Evolutionary conservation across 2,113 vertebrate genomes (phyloP).

Genomic region (Megalops atlanticus): DNA sequence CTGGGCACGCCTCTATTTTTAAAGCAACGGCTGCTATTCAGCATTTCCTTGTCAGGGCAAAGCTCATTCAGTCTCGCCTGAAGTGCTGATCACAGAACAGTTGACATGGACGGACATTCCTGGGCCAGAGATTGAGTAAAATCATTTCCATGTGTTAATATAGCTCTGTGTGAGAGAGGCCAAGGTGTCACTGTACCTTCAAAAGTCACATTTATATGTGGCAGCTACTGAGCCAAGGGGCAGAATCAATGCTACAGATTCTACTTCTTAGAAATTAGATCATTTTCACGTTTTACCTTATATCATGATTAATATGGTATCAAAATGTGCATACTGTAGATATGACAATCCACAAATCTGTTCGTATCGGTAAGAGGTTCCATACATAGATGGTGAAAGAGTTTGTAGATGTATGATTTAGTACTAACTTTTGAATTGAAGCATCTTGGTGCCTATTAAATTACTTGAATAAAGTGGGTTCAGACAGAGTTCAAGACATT

Average conservation of each 20-base stretch:
- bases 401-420: background rate
- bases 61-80: too few relatives aligned
- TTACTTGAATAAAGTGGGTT: slow-evolving; percentile 15
- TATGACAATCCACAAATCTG: too few relatives aligned
- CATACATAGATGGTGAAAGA: background rate
- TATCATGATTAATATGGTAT: background rate
- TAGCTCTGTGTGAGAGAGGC: too few relatives aligned
- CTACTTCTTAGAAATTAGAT: too few relatives aligned
- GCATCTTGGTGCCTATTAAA: background rate
- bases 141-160: too few relatives aligned
- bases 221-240: background rate
- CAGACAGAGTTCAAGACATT: slow-evolving; percentile 14
- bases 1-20: background rate
- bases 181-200: too few relatives aligned
- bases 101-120: too few relatives aligned
- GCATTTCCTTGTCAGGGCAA: too few relatives aligned
- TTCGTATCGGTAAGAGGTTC: background rate
- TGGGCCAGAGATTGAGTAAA: too few relatives aligned
- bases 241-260: background rate
- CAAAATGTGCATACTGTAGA: background rate
- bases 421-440: background rate
- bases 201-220: too few relatives aligned
- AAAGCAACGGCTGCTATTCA: too few relatives aligned
- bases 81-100: too few relatives aligned
- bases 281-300: background rate